These are phyloP conservation scores for Malurus cyaneus DNA, from an alignment of 2,113 vertebrate species.

Conservation along the genomic window DNA sequence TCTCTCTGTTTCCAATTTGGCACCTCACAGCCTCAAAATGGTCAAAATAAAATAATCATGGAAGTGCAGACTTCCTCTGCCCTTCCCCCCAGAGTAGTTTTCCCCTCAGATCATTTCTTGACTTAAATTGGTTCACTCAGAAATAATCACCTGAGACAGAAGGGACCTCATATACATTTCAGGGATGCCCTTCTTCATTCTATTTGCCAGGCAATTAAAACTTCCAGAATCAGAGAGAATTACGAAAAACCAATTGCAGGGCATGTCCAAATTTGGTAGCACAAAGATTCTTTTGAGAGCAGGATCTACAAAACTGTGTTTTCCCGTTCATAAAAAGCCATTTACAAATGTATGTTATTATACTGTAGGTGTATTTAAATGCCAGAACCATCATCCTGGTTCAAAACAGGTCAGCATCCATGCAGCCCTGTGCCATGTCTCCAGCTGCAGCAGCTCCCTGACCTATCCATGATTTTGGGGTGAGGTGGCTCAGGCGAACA, in stretches of 20 bases:
- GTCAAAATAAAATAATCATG: not conserved
- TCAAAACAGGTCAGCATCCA: not conserved
- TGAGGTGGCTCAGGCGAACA: not conserved
- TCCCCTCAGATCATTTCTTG: not conserved
- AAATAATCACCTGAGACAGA: not conserved
- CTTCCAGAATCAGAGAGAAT: not conserved
- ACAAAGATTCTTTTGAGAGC: not conserved
- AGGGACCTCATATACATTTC: not conserved
- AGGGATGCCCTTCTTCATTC: not conserved
- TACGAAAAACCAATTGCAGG: not conserved
- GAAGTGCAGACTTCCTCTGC: not conserved
- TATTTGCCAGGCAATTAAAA: not conserved
- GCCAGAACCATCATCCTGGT: not conserved
- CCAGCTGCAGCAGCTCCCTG: not conserved
- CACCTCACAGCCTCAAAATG: not conserved
- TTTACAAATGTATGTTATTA: not conserved
- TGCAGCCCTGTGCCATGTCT: not conserved
- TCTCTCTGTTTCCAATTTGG: not conserved
- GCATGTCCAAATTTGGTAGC: not conserved
- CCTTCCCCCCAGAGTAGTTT: not conserved
- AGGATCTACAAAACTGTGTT: not conserved
- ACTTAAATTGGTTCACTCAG: not conserved
- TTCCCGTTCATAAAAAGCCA: not conserved
- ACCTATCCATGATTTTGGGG: not conserved
- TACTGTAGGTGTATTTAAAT: not conserved